Base-by-base conservation (phyloP, 1,140 invertebrate species). In the Glossosoma conforme region DNA sequence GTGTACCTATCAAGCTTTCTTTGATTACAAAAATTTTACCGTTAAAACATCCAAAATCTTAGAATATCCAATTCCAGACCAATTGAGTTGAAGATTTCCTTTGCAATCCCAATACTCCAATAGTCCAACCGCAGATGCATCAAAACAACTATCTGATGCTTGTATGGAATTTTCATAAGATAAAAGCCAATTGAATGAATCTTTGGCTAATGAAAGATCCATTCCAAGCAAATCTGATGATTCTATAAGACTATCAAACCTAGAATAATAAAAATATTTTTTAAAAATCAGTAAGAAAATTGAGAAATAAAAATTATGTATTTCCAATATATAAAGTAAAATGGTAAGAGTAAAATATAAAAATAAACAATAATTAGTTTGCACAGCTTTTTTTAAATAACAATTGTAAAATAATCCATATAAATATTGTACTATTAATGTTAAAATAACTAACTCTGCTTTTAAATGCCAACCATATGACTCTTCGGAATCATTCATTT, bases 61-160 rank as follows among this genome's bases (percentile, higher is more conserved):
- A 46, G 64, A 72, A 58, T 77, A 85, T 19, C 82, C 82, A 52
- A 69, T 62, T 6, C 54, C 54, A 53, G 80, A 82, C 83, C 83
- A 86, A 59, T 78, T 75, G 3, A 80, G 65, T 8, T 75, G 43
- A 15, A 59, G 46, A 64, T 84, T 72, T 1, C 83, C 83, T 37
- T 77, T 71, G 59, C 80, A 83, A 2, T 71, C 64, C 69, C 70
- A 65, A 63, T 83, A 85, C 14, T 79, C 69, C 1, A 61, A 24
- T 18, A 75, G 65, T 11, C 76, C 75, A 42, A 61, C 68, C 0
- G 74, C 74, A 5, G 83, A 83, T 9, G 81, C 66, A 28, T 85
- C 73, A 54, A 70, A 77, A 70, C 81, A 79, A 48, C 67, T 67
- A 64, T 83, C 77, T 1, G 77, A 72, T 2, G 75, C 77, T 62